Conservation (phyloP, 2,888 invertebrate species). For the Agonopterix subpropinquella region DNA sequence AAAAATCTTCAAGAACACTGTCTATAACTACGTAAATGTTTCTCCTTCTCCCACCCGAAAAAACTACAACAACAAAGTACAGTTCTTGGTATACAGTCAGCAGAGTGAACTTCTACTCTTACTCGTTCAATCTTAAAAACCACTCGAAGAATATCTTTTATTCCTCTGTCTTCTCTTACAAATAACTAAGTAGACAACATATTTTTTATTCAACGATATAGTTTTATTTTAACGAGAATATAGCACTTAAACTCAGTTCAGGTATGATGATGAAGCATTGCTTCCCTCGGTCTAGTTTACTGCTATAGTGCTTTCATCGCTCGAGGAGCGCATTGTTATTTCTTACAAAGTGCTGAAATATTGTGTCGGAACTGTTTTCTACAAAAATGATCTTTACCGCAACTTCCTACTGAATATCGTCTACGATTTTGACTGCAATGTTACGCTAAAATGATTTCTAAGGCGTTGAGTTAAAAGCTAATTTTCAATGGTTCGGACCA, state of each 20-base stretch:
- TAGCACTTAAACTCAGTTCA: slow-evolving; percentile 9
- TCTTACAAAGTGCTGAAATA: slow-evolving; percentile 66
- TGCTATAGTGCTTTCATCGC: slow-evolving; percentile 51
- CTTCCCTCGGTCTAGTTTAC: slow-evolving; percentile 49
- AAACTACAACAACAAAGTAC: no score
- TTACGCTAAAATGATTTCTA: slow-evolving; percentile 24
- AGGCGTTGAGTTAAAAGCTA: slow-evolving; percentile 15
- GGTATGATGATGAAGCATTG: slow-evolving; percentile 55
- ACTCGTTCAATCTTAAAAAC: no score
- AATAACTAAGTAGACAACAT: no score
- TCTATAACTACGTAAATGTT: no score
- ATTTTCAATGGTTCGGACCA: slow-evolving; percentile 18
- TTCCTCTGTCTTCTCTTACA: no score
- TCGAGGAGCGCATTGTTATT: slow-evolving; percentile 63
- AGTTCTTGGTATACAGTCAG: no score
- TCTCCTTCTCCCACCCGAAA: no score
- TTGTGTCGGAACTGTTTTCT: slow-evolving; percentile 41
- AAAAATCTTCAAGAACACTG: no score
- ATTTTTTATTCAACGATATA: no score
- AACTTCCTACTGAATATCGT: slow-evolving; percentile 17
- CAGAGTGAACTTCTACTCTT: no score
- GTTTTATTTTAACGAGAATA: not conserved
- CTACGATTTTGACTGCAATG: slow-evolving; percentile 23
- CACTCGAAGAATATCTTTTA: no score
- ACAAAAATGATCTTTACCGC: slow-evolving; percentile 48